A percentile compares a stretch with the other conserved stretches of the same genome.
Evolutionary conservation across 1,140 invertebrate species (phyloP).

Genomic region (Achroia grisella): DNA sequence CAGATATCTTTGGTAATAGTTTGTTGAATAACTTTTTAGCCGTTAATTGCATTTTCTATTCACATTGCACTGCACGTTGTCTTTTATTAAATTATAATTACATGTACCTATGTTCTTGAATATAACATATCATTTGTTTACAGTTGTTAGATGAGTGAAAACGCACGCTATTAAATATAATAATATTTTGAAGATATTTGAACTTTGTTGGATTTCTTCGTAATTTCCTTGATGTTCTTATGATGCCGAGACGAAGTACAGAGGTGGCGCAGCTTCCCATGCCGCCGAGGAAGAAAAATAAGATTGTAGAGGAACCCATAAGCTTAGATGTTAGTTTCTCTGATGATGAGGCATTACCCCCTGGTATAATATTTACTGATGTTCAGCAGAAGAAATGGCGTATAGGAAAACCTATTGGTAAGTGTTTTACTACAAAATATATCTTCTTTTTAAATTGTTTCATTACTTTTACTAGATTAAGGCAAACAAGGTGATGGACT

Average conservation of each 20-base stretch:
- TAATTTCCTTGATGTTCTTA: slow-evolving; percentile 17
- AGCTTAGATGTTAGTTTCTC: slow-evolving; percentile 52
- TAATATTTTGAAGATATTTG: slow-evolving; percentile 3
- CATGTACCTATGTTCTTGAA: not conserved
- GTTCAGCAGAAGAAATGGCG: slow-evolving; percentile 88
- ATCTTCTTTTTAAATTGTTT: too few species aligned
- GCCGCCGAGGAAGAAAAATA: slow-evolving; percentile 48
- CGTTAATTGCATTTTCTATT: slow-evolving; percentile 18
- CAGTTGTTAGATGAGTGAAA: not conserved
- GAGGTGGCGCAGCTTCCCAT: slow-evolving; percentile 36
- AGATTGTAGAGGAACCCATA: slow-evolving; percentile 34
- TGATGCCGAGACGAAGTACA: slow-evolving; percentile 49
- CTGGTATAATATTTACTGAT: slow-evolving; percentile 87
- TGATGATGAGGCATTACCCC: slow-evolving; percentile 59
- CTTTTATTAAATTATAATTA: slow-evolving; percentile 23
- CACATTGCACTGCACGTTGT: slow-evolving; percentile 25
- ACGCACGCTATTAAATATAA: too few species aligned
- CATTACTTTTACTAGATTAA: too few species aligned
- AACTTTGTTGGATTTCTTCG: not conserved
- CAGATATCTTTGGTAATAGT: slow-evolving; percentile 2
- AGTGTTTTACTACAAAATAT: slow-evolving; percentile 12
- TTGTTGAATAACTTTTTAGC: slow-evolving; percentile 20
- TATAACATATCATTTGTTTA: not conserved
- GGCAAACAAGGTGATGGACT: too few species aligned
- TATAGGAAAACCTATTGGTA: slow-evolving; percentile 88